Percentiles rank a stretch among this genome's conserved stretches.
phyloP scores from a whole-genome alignment of 2,888 invertebrate species.

The Spatulosminthurus flaviceps region DNA sequence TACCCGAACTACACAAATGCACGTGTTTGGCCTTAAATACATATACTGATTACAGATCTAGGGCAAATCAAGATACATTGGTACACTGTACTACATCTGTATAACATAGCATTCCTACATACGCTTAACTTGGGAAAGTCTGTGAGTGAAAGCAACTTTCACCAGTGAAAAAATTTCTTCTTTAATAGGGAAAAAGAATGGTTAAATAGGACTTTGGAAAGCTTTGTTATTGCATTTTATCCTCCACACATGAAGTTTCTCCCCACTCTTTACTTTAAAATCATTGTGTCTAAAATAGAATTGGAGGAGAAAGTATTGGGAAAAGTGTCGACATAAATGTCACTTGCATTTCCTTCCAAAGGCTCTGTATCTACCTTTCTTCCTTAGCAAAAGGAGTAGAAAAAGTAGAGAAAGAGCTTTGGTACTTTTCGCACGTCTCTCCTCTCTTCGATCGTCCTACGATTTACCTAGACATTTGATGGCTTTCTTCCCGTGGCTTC shows the following conservation, averaged over 20 bases:
- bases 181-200: not conserved
- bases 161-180: not conserved
- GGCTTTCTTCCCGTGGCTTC: not conserved
- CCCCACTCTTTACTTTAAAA: slow-evolving; percentile 2
- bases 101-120: no score
- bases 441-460: not conserved
- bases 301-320: slow-evolving; percentile 39
- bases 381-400: no score
- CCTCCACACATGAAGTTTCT: not conserved
- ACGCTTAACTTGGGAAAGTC: not conserved
- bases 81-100: no score
- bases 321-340: slow-evolving; percentile 45
- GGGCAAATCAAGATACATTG: no score
- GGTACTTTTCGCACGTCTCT: not conserved
- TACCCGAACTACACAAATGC: no score
- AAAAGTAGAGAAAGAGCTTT: no score
- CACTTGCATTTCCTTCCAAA: slow-evolving; percentile 33
- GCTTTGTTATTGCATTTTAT: slow-evolving; percentile 11
- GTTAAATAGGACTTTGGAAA: not conserved
- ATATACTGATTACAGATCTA: no score
- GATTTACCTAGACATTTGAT: slow-evolving; percentile 13
- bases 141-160: not conserved
- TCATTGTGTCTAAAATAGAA: slow-evolving; percentile 30
- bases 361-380: not conserved
- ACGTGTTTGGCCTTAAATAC: no score